Percentiles rank a stretch among this genome's conserved stretches.
Evolutionary conservation across 2,113 vertebrate genomes (phyloP).

Genomic region (Brachionichthys hirsutus): DNA sequence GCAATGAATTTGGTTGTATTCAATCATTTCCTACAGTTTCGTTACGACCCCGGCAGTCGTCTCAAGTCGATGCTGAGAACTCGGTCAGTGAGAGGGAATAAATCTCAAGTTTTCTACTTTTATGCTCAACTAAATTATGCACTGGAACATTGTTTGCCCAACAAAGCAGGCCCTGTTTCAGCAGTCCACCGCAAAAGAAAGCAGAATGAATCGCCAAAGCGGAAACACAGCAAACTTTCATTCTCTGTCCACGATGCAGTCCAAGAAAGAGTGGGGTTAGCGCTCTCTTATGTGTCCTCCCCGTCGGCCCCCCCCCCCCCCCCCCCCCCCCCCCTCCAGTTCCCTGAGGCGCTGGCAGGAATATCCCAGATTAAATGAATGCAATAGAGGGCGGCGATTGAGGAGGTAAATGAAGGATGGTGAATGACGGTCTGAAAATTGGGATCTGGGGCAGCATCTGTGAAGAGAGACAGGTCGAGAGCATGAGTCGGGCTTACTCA

Average conservation of each 20-base stretch:
- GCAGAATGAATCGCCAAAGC: slow-evolving; percentile 71
- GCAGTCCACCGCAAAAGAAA: slow-evolving; percentile 64
- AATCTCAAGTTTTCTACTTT: slow-evolving; percentile 53
- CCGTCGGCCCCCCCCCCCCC: slow-evolving; percentile 58
- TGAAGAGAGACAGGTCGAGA: slow-evolving; percentile 8
- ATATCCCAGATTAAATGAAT: slow-evolving; percentile 63
- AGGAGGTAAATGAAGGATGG: slow-evolving; percentile 66
- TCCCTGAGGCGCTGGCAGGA: slow-evolving; percentile 57
- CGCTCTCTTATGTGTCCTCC: slow-evolving; percentile 57
- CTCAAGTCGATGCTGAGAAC: slow-evolving; percentile 57
- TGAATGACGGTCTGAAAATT: slow-evolving; percentile 74
- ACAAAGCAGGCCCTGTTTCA: slow-evolving; percentile 69
- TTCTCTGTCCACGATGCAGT: slow-evolving; percentile 47
- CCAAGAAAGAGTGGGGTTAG: slow-evolving; percentile 3
- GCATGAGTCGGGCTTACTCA: slow-evolving; percentile 59
- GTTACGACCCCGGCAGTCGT: slow-evolving; percentile 44
- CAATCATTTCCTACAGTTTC: slow-evolving; percentile 43
- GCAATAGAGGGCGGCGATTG: slow-evolving; percentile 49
- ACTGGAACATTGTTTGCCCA: slow-evolving; percentile 72
- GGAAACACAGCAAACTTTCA: slow-evolving; percentile 53
- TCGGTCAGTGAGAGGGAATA: slow-evolving; percentile 48
- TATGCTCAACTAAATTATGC: slow-evolving; percentile 65
- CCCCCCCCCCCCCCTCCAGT: slow-evolving; percentile 55
- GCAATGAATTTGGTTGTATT: slow-evolving; percentile 27
- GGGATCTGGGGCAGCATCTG: slow-evolving; percentile 54